Conservation (phyloP, 2,888 invertebrate species). For the Plagiodera versicolora region DNA sequence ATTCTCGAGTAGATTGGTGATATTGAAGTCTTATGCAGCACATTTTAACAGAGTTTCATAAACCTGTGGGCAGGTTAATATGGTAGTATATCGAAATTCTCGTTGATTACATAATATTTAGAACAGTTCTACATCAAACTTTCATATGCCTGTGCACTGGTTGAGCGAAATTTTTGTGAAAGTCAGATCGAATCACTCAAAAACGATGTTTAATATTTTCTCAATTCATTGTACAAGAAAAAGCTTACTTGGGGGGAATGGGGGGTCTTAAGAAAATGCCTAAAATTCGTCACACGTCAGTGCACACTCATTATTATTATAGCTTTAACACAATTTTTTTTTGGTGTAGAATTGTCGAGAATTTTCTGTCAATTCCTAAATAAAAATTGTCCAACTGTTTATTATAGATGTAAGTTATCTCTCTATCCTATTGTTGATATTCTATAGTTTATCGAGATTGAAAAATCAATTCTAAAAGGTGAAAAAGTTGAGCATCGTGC, state of each 20-base stretch:
- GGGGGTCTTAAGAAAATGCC: too few species aligned
- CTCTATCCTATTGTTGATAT: constrained; percentile 55
- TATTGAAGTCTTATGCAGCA: constrained; percentile 57
- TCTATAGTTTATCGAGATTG: constrained; percentile 53
- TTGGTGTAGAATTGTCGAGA: constrained; percentile 38
- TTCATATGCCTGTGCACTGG: neutral
- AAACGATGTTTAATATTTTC: too few species aligned
- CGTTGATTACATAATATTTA: constrained; percentile 24
- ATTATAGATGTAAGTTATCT: constrained; percentile 43
- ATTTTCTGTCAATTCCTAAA: constrained; percentile 52
- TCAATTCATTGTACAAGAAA: too few species aligned
- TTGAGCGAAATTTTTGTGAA: too few species aligned
- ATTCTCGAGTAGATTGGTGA: constrained; percentile 54
- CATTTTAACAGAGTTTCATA: constrained; percentile 37
- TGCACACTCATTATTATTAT: neutral
- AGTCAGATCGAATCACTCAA: too few species aligned
- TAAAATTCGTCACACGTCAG: neutral
- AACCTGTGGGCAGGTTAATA: constrained; percentile 34
- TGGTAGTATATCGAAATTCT: constrained; percentile 35
- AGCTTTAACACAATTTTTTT: constrained; percentile 28
- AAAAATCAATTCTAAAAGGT: constrained; percentile 31
- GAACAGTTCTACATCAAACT: constrained; percentile 36
- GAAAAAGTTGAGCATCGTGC: constrained; percentile 16
- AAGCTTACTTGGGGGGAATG: too few species aligned
- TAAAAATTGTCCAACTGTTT: constrained; percentile 51